Percentiles rank a stretch among this genome's conserved stretches.
phyloP scores from a whole-genome alignment of 1,140 invertebrate species.

The Elymnias hypermnestra region DNA sequence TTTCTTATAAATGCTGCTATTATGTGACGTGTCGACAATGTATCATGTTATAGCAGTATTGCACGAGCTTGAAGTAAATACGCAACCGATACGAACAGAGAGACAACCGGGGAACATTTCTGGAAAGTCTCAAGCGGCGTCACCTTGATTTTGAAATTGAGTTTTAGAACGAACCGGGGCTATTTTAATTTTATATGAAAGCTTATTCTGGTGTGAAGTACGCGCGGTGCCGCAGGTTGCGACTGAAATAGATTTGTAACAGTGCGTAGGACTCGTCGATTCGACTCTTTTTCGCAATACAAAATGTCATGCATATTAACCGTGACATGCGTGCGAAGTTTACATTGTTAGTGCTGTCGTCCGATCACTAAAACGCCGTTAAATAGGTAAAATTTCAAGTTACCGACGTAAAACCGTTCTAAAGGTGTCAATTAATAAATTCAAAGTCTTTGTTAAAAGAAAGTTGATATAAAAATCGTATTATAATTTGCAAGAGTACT shows the following conservation, averaged over 20 bases:
- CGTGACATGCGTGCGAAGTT: slow-evolving; percentile 19
- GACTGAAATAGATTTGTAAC: slow-evolving; percentile 23
- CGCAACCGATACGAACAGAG: slow-evolving; percentile 30
- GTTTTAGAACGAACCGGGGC: slow-evolving; percentile 52
- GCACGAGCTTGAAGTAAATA: slow-evolving; percentile 39
- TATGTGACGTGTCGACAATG: background rate
- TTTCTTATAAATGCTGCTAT: too few relatives aligned
- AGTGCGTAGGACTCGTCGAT: background rate
- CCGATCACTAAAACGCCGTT: too few relatives aligned
- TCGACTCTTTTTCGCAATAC: slow-evolving; percentile 5
- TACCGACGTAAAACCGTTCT: too few relatives aligned
- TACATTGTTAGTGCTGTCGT: too few relatives aligned
- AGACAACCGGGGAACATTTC: slow-evolving; percentile 51
- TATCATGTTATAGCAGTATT: slow-evolving; percentile 16
- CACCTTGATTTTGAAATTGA: slow-evolving; percentile 73
- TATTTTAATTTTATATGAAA: slow-evolving; percentile 69
- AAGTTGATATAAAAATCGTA: too few relatives aligned
- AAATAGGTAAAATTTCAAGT: too few relatives aligned
- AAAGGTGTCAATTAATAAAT: too few relatives aligned
- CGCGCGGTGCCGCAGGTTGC: slow-evolving; percentile 40
- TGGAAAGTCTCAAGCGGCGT: slow-evolving; percentile 61
- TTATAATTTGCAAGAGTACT: too few relatives aligned
- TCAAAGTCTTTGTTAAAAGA: too few relatives aligned
- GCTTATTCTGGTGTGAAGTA: slow-evolving; percentile 63
- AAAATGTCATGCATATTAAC: slow-evolving; percentile 12